Conservation (phyloP, 2,113 vertebrate genomes). For the Lucifuga dentata region DNA sequence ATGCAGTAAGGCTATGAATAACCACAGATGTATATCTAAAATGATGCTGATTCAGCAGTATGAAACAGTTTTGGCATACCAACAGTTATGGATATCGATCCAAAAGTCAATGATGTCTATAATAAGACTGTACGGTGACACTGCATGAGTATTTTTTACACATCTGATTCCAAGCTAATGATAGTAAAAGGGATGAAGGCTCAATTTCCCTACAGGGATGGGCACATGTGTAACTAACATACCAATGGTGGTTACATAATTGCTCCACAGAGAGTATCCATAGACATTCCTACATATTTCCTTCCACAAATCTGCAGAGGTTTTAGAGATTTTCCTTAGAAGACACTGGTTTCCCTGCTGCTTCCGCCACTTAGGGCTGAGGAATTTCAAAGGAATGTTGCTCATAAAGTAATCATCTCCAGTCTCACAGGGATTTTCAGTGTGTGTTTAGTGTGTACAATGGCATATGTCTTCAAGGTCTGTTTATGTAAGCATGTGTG, state of each 20-base stretch:
- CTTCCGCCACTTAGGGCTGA: conserved; percentile 55
- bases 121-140: too few species aligned
- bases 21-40: too few species aligned
- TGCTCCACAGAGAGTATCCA: conserved; percentile 14
- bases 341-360: conserved; percentile 44
- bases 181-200: too few species aligned
- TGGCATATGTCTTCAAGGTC: not conserved
- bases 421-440: conserved; percentile 3
- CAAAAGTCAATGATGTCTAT: too few species aligned
- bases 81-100: too few species aligned
- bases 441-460: not conserved
- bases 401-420: conserved; percentile 52
- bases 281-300: conserved; percentile 33
- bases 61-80: too few species aligned
- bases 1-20: too few species aligned
- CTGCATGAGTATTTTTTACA: too few species aligned
- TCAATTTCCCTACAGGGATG: too few species aligned
- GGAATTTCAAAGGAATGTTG: conserved; percentile 67
- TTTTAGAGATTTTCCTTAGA: conserved; percentile 28
- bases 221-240: too few species aligned
- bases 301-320: conserved; percentile 25
- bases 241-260: conserved; percentile 10
- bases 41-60: too few species aligned
- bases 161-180: too few species aligned
- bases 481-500: not conserved